Conservation (phyloP, 1,140 invertebrate genomes). For the Carposina sasakii region DNA sequence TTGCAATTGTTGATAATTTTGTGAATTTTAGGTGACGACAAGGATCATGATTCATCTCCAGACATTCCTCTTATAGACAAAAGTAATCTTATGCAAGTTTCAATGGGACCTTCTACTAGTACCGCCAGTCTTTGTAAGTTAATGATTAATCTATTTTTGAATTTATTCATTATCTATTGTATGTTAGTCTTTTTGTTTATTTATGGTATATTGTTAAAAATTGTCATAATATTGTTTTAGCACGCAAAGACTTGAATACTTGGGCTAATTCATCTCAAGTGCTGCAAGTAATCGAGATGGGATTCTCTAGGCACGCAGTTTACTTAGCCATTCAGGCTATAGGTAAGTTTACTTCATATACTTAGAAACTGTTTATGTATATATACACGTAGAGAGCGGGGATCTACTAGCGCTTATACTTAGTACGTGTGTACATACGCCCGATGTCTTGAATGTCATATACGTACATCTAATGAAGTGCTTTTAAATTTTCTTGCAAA, state of each 20-base stretch:
- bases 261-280: slow-evolving; percentile 60
- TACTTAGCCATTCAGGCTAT: slow-evolving; percentile 87
- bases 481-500: too few relatives aligned
- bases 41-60: slow-evolving; percentile 52
- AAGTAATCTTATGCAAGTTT: slow-evolving; percentile 56
- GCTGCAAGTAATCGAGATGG: slow-evolving; percentile 92
- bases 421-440: too few relatives aligned
- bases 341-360: slow-evolving; percentile 57
- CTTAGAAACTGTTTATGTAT: neutral
- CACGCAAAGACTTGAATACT: slow-evolving; percentile 55
- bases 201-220: neutral
- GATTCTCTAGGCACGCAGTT: slow-evolving; percentile 87
- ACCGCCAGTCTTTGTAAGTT: slow-evolving; percentile 54
- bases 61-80: slow-evolving; percentile 56
- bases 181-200: neutral
- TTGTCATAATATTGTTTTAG: slow-evolving; percentile 26
- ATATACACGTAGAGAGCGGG: too few relatives aligned
- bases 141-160: neutral
- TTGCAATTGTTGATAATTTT: neutral
- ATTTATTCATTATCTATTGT: neutral
- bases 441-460: too few relatives aligned
- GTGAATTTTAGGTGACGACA: slow-evolving; percentile 44
- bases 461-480: too few relatives aligned
- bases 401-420: too few relatives aligned
- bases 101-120: slow-evolving; percentile 54